Evolutionary conservation across 1,140 invertebrate species (phyloP).

Genomic region (Nasonia longicornis): DNA sequence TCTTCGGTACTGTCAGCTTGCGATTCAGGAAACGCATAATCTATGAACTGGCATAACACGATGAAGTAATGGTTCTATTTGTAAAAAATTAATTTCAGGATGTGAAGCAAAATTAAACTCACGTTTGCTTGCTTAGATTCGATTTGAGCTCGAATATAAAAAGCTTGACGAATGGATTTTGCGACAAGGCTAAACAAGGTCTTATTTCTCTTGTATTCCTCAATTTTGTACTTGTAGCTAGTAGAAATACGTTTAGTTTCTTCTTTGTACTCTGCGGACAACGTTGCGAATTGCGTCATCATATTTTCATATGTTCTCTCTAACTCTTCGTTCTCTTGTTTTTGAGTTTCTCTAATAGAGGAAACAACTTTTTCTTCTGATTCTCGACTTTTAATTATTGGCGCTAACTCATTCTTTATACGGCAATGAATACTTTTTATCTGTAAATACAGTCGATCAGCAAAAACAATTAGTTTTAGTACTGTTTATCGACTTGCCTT

Average conservation of each 20-base stretch:
- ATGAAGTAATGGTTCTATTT: background rate
- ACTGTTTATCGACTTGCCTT: slow-evolving; percentile 28
- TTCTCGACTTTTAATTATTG: background rate
- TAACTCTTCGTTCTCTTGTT: slow-evolving; percentile 18
- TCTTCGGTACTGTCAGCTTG: background rate
- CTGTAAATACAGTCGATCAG: slow-evolving; percentile 6
- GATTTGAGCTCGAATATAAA: slow-evolving; percentile 3
- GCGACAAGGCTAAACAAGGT: background rate
- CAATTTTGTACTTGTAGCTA: background rate
- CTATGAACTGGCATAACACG: slow-evolving; percentile 19
- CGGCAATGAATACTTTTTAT: background rate
- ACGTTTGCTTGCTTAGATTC: background rate
- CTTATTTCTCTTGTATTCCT: slow-evolving; percentile 11
- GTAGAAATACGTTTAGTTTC: background rate
- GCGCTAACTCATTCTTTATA: background rate
- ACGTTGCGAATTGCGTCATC: background rate
- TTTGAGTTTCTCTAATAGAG: background rate
- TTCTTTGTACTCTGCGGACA: background rate
- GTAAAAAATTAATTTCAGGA: background rate
- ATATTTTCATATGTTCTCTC: slow-evolving; percentile 14
- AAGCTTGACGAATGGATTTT: background rate
- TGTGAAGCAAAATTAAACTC: slow-evolving; percentile 1
- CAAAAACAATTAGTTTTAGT: slow-evolving; percentile 9
- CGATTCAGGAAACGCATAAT: slow-evolving; percentile 20
- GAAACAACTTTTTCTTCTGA: background rate